Percentiles rank a stretch among this genome's conserved stretches.
phyloP scores from a whole-genome alignment of 2,797 vertebrate genomes.

The Peromyscus melanophrys region DNA sequence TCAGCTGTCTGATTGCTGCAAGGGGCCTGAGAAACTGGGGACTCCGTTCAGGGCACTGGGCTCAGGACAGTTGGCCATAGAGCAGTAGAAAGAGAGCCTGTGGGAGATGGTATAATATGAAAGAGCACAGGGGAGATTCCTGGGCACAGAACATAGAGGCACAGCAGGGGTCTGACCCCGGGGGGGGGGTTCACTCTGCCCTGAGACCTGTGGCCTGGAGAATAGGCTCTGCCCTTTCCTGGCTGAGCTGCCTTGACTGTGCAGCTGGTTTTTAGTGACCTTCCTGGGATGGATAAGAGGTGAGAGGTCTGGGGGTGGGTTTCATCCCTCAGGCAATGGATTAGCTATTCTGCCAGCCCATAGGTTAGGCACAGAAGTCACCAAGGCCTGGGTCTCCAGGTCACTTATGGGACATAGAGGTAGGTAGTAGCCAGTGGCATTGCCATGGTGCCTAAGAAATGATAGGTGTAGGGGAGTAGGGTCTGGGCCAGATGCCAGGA shows the following conservation, averaged over 20 bases:
- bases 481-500: background rate
- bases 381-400: background rate
- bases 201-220: background rate
- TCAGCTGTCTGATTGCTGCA: background rate
- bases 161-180: background rate
- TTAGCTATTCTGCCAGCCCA: background rate
- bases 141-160: background rate
- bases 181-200: background rate
- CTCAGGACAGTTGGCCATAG: no score
- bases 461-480: background rate
- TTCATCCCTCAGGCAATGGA: no score
- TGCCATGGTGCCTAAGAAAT: background rate
- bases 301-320: background rate
- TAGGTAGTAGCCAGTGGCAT: background rate
- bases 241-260: background rate
- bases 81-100: background rate
- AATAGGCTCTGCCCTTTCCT: background rate
- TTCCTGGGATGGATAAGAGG: background rate
- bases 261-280: background rate
- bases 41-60: background rate
- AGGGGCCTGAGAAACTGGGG: background rate
- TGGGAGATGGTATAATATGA: background rate
- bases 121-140: background rate
- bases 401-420: background rate
- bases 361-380: background rate